These are phyloP conservation scores for Pseudorectes ferrugineus DNA, from an alignment of 2,113 vertebrate genomes.

Conservation along the genomic window DNA sequence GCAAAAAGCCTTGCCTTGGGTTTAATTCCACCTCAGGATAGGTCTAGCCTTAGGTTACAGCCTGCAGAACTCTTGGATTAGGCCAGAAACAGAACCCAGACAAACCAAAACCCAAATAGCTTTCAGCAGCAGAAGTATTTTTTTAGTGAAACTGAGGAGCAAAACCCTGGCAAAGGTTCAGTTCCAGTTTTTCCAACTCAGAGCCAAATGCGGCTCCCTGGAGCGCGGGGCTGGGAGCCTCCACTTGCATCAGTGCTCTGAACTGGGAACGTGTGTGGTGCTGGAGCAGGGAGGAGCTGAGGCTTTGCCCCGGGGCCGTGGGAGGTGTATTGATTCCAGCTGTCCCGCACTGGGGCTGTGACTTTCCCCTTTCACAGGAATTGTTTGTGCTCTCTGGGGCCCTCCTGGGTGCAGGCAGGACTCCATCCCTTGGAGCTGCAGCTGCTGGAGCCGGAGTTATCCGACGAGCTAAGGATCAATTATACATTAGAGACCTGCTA, in stretches of 20 bases:
- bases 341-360: neutral
- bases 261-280: neutral
- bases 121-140: neutral
- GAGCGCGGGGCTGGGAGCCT: fast-evolving
- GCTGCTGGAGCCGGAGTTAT: neutral
- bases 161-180: neutral
- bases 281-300: neutral
- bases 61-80: neutral
- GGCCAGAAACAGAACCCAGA: neutral
- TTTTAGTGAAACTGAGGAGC: neutral
- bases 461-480: constrained; percentile 58
- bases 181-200: neutral
- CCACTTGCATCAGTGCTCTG: fast-evolving
- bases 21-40: neutral
- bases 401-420: neutral
- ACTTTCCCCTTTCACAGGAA: neutral
- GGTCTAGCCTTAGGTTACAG: neutral
- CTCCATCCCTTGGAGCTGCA: neutral
- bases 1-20: neutral
- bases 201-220: neutral
- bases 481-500: constrained; percentile 62
- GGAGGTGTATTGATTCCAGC: neutral
- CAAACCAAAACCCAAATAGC: neutral
- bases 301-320: neutral
- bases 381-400: neutral